Evolutionary conservation across 2,797 vertebrate species (phyloP), one percentile per base, ranked within the genome.

Genomic region (Masticophis lateralis): DNA sequence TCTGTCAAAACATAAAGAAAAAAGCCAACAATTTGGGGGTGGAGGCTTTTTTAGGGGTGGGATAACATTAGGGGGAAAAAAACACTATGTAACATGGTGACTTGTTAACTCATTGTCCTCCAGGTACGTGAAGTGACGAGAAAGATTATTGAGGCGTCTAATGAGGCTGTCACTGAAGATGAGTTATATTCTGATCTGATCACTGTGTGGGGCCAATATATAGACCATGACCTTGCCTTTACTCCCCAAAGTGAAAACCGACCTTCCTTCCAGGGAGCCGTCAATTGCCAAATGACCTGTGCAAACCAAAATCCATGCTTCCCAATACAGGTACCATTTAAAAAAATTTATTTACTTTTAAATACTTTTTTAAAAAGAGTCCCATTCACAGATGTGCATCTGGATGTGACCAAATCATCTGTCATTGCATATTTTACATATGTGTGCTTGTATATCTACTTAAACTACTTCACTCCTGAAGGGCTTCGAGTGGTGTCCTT

Each of bases 201-300:
- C 94, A 98, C 98, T 94, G 98, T 98, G 4, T 99, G 99, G 99
- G 99, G 99, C 27, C 99, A 99, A 94, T 99, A 99, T 92, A 98
- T 99, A 5, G 98, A 97, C 95, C 99, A 99, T 9, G 99, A 99
- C 95, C 96, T 99, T 2, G 97, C 98, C 25, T 98, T 99, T 90
- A 99, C 99, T 2, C 99, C 99, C 0, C 99, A 99, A 96, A 99
- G 98, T 95, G 95, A 96, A 55, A 96, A 96, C 57, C 95, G 47
- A 43, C 92, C 94, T 0, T n/a, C 95, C 0, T 96, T 97, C 63
- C 87, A 94, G 59, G 96, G 91, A 1, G 96, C 96, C 6, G 79
- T 37, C 0, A 97, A 98, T 87, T 99, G 99, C 94, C 94, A 97
- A 32, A 95, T 43, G 43, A 97, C 96, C 0, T 99, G 99, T 92